phyloP scores from a whole-genome alignment of 1,140 invertebrate genomes.

The Micrasema minimum region DNA sequence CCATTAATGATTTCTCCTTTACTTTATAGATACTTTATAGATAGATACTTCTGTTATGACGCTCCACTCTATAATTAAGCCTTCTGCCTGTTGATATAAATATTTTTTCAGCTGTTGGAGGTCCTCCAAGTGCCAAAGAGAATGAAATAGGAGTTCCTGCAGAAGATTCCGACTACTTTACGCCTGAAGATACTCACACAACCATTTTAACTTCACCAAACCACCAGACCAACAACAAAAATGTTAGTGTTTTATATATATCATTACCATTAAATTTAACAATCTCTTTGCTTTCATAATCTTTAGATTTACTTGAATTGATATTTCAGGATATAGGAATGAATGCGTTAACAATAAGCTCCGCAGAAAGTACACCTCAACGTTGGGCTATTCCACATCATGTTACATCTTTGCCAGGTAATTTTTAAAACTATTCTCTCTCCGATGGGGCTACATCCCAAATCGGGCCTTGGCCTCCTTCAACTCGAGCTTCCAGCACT shows the following conservation, averaged over 20 bases:
- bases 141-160: slow-evolving; percentile 55
- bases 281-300: too few species aligned
- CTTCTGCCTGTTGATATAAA: too few species aligned
- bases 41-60: too few species aligned
- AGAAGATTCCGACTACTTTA: slow-evolving; percentile 79
- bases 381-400: slow-evolving; percentile 65
- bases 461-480: too few species aligned
- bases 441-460: not conserved
- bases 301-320: slow-evolving; percentile 1
- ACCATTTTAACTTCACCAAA: slow-evolving; percentile 69
- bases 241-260: slow-evolving; percentile 28
- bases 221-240: slow-evolving; percentile 40
- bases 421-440: slow-evolving; percentile 2
- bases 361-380: slow-evolving; percentile 61
- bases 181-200: slow-evolving; percentile 75
- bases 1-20: too few species aligned
- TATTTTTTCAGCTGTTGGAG: slow-evolving; percentile 43
- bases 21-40: too few species aligned
- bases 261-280: not conserved
- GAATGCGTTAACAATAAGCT: slow-evolving; percentile 47
- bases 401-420: slow-evolving; percentile 63
- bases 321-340: slow-evolving; percentile 42
- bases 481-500: too few species aligned
- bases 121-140: slow-evolving; percentile 43
- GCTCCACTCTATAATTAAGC: too few species aligned